Evolutionary conservation across 64 coral and sea anemone genomes (phyloP).

Genomic region (Hydrozoanthus tunicans): DNA sequence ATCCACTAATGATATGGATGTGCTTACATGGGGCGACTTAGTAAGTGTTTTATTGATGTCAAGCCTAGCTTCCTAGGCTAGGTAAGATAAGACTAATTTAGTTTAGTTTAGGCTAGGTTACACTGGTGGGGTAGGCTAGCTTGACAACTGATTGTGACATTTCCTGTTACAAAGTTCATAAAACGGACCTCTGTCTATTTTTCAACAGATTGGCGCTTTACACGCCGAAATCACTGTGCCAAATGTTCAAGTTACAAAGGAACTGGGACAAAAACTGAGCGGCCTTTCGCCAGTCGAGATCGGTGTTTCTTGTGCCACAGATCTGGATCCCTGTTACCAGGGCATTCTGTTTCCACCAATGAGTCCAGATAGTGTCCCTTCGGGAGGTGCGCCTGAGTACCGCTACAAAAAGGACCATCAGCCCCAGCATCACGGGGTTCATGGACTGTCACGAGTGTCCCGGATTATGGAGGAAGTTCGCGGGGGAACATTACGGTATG

Average conservation of each 20-base stretch:
- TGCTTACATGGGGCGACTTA: too few relatives aligned
- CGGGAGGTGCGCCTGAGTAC: constrained; percentile 20
- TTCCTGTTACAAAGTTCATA: too few relatives aligned
- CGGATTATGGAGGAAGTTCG: constrained; percentile 56
- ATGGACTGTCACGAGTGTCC: constrained; percentile 47
- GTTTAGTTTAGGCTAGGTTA: too few relatives aligned
- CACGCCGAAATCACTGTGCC: constrained; percentile 19
- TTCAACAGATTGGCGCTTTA: background rate
- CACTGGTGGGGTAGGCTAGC: too few relatives aligned
- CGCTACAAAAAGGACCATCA: constrained; percentile 1
- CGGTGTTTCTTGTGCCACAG: constrained; percentile 5
- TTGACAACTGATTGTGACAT: too few relatives aligned
- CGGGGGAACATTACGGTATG: constrained; percentile 44
- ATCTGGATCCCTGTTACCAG: constrained; percentile 11
- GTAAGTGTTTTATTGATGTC: too few relatives aligned
- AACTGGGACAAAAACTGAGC: constrained; percentile 31
- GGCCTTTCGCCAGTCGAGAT: constrained; percentile 32
- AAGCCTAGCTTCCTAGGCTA: too few relatives aligned
- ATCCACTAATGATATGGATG: too few relatives aligned
- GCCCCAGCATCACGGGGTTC: constrained; percentile 31
- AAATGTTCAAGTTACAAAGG: constrained; percentile 45
- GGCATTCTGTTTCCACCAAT: constrained; percentile 24
- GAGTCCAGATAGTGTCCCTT: constrained; percentile 7
- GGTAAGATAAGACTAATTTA: too few relatives aligned
- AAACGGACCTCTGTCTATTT: too few relatives aligned